phyloP scores from a whole-genome alignment of 2,113 vertebrate species.

The Eptesicus fuscus region DNA sequence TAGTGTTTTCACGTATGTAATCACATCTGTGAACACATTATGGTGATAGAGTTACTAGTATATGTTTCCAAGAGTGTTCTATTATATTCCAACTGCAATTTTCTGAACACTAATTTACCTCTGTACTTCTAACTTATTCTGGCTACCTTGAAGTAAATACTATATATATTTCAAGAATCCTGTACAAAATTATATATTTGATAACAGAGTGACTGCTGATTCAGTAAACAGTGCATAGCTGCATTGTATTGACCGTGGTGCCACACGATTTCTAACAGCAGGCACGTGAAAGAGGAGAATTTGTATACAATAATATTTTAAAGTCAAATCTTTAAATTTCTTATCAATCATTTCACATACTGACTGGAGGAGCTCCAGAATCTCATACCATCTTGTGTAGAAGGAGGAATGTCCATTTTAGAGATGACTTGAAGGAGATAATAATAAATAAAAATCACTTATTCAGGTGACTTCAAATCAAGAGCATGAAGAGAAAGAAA shows the following conservation, averaged over 20 bases:
- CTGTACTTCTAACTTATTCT: slow-evolving; percentile 44
- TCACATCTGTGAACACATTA: slow-evolving; percentile 54
- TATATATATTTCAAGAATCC: slow-evolving; percentile 66
- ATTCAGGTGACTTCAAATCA: background rate
- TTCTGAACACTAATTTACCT: slow-evolving; percentile 68
- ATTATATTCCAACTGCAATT: slow-evolving; percentile 75
- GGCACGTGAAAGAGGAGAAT: background rate
- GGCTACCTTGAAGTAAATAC: slow-evolving; percentile 55
- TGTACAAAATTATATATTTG: slow-evolving; percentile 72
- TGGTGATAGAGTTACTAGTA: slow-evolving; percentile 33
- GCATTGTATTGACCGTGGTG: background rate
- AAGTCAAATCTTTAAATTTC: background rate
- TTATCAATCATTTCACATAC: background rate
- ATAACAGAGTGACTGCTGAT: slow-evolving; percentile 65
- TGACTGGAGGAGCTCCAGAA: background rate
- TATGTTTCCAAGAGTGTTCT: slow-evolving; percentile 53
- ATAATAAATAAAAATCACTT: background rate
- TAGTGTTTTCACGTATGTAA: slow-evolving; percentile 25
- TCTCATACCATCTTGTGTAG: fast-evolving
- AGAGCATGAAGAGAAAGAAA: background rate
- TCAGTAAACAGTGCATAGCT: slow-evolving; percentile 62
- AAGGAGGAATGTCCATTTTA: background rate
- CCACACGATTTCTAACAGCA: slow-evolving; percentile 37
- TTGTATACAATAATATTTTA: slow-evolving; percentile 55
- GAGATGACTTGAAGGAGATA: background rate